A percentile compares a stretch with the other conserved stretches of the same genome.
Conservation (phyloP, 2,888 invertebrate genomes). For the Lepetodrilus schrolli region DNA sequence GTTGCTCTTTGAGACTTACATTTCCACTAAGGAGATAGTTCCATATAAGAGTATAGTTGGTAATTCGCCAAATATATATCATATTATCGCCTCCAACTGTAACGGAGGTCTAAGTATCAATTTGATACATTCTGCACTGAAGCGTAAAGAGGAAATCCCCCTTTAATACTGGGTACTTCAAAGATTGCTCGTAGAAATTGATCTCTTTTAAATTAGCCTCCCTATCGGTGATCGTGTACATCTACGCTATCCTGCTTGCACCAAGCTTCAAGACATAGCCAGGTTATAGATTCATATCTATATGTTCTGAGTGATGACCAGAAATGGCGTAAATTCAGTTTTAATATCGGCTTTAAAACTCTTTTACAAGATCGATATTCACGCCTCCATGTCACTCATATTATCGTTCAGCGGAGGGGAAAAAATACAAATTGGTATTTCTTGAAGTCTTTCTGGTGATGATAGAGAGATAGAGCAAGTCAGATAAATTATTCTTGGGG, state of each 20-base stretch:
- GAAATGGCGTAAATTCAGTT: constrained; percentile 8
- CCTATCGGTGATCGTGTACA: background rate
- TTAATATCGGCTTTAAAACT: no score
- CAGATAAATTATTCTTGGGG: constrained; percentile 6
- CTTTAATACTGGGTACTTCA: constrained; percentile 13
- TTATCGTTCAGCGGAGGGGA: background rate
- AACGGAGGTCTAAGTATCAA: background rate
- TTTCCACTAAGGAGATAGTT: no score
- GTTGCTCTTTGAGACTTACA: no score
- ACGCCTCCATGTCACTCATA: no score
- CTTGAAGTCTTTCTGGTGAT: background rate
- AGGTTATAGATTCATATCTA: constrained; percentile 6
- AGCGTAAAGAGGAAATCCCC: constrained; percentile 4
- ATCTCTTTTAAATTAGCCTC: constrained; percentile 9
- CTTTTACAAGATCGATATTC: no score
- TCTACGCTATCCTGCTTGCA: background rate
- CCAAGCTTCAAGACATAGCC: background rate
- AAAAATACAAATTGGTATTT: constrained; percentile 16
- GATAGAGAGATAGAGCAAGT: background rate
- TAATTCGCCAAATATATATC: no score
- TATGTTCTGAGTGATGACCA: constrained; percentile 4
- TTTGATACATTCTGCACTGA: background rate
- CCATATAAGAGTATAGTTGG: no score
- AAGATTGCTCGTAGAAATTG: background rate
- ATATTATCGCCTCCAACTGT: constrained; percentile 7